phyloP scores from a whole-genome alignment of 2,888 invertebrate species.

The Leucoma salicis region DNA sequence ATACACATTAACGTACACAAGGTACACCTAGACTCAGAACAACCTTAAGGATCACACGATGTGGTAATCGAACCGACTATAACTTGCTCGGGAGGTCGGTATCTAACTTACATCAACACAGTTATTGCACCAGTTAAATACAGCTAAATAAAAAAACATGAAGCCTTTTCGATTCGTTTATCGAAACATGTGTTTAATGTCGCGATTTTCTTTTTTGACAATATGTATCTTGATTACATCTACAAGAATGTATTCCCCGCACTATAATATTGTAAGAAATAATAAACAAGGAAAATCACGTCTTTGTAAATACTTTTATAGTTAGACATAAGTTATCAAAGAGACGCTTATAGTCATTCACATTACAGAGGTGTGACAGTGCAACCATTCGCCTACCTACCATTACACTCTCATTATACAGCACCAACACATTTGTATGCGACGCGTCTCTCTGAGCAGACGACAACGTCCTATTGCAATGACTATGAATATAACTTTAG shows the following conservation, averaged over 20 bases:
- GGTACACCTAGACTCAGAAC: too few species aligned
- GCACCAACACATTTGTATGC: conserved; percentile 49
- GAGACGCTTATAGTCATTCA: conserved; percentile 4
- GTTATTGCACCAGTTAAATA: too few species aligned
- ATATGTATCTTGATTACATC: conserved; percentile 2
- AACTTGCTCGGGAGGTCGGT: too few species aligned
- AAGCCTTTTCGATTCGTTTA: too few species aligned
- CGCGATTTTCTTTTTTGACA: too few species aligned
- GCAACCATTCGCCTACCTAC: conserved; percentile 6
- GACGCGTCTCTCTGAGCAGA: conserved; percentile 27
- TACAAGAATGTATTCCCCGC: background rate
- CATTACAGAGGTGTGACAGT: conserved; percentile 12
- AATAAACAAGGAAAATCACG: background rate
- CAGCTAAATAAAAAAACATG: too few species aligned
- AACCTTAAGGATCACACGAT: too few species aligned
- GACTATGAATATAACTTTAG: conserved; percentile 20
- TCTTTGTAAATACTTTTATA: background rate
- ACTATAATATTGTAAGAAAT: background rate
- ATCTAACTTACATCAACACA: too few species aligned
- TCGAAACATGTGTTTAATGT: too few species aligned
- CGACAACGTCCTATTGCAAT: conserved; percentile 26
- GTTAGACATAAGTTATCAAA: background rate
- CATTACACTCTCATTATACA: conserved; percentile 31
- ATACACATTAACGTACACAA: too few species aligned
- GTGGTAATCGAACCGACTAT: too few species aligned